Percentiles rank a stretch among this genome's conserved stretches.
Evolutionary conservation across 2,888 invertebrate species (phyloP).

Genomic region (Enchytraeus crypticus): DNA sequence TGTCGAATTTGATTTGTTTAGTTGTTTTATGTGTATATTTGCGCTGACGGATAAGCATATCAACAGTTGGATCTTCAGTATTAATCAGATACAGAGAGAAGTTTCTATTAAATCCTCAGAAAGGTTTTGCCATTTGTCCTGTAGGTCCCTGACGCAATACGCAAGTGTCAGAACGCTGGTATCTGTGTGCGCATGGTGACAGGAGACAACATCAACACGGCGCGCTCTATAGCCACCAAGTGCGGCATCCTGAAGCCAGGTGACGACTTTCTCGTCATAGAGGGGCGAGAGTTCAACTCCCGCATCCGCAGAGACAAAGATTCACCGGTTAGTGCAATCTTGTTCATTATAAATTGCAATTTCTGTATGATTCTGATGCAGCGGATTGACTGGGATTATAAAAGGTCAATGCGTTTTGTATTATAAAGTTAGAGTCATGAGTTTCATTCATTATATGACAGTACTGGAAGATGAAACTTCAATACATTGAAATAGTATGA

Average conservation of each 20-base stretch:
- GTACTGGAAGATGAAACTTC: too few relatives aligned
- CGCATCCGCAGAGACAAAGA: slow-evolving; percentile 58
- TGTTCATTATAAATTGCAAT: too few relatives aligned
- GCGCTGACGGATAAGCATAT: background rate
- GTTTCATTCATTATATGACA: too few relatives aligned
- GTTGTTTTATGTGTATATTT: background rate
- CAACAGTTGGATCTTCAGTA: background rate
- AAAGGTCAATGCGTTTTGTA: too few relatives aligned
- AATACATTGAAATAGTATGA: too few relatives aligned
- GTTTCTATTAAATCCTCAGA: background rate
- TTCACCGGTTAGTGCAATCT: background rate
- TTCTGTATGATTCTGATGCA: too few relatives aligned
- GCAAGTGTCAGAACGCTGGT: slow-evolving; percentile 89
- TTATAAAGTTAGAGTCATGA: too few relatives aligned
- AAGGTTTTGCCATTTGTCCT: too few relatives aligned
- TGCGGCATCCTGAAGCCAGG: slow-evolving; percentile 85
- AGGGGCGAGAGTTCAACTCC: slow-evolving; percentile 93
- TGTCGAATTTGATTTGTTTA: background rate
- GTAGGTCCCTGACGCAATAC: slow-evolving; percentile 68
- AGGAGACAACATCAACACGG: slow-evolving; percentile 97
- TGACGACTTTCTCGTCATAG: slow-evolving; percentile 89
- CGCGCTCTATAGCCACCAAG: slow-evolving; percentile 90
- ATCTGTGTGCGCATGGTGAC: slow-evolving; percentile 99
- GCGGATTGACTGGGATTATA: too few relatives aligned
- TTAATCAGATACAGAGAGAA: background rate